phyloP scores from a whole-genome alignment of 2,888 invertebrate species.

The Pammene fasciana region DNA sequence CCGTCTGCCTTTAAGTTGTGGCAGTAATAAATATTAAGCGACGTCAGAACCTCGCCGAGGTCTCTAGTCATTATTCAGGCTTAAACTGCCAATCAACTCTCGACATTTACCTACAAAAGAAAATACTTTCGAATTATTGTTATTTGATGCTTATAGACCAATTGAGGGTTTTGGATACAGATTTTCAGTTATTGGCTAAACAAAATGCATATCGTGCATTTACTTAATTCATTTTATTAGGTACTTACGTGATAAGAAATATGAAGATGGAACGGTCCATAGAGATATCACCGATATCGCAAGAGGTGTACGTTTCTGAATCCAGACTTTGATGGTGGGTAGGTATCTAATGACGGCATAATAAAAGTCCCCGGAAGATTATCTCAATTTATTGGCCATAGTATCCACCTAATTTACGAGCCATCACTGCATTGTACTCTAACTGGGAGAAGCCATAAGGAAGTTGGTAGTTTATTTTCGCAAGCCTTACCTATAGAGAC shows the following conservation, averaged over 20 bases:
- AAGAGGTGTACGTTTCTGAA: not conserved
- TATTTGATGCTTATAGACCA: no score
- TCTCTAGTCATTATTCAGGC: constrained; percentile 1
- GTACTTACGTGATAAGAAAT: not conserved
- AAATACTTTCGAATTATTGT: not conserved
- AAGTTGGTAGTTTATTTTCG: constrained; percentile 28
- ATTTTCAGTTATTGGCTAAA: no score
- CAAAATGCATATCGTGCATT: no score
- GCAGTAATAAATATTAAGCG: constrained; percentile 57
- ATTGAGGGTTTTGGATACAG: no score
- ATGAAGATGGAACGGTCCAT: not conserved
- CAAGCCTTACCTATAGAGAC: constrained; percentile 14
- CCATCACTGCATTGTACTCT: constrained; percentile 8
- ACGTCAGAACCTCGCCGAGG: constrained; percentile 45
- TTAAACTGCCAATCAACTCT: not conserved
- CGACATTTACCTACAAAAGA: not conserved
- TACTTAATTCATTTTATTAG: not conserved
- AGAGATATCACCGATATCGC: not conserved
- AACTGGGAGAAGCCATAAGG: constrained; percentile 25
- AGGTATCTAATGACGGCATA: not conserved
- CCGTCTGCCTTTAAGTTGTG: constrained; percentile 8
- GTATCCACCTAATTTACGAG: constrained; percentile 10
- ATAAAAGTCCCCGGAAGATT: constrained; percentile 4
- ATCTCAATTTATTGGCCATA: constrained; percentile 18
- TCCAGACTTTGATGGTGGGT: not conserved